Evolutionary conservation across 37 sponge, comb jelly and placozoan species (phyloP), one percentile per base, ranked within the genome.

Genomic region (Axinella damicornis): DNA sequence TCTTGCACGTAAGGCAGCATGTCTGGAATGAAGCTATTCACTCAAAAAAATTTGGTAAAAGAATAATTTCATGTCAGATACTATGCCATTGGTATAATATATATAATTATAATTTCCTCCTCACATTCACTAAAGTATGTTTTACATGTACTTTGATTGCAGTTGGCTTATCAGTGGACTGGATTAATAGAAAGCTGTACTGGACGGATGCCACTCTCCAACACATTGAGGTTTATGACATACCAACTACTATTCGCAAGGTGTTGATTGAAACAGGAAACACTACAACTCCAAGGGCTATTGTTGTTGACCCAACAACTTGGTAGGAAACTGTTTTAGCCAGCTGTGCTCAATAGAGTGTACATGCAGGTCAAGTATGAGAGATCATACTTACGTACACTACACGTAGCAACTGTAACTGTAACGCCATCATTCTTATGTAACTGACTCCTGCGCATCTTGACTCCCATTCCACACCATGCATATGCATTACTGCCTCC

Each of bases 131-230:
- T n/a, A n/a, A n/a, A n/a, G n/a, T n/a, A n/a, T n/a, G n/a, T n/a
- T n/a, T n/a, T n/a, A n/a, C n/a, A n/a, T n/a, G n/a, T 46, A 46
- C 46, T 9, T 46, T 46, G 4, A 9, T 9, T 46, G 46, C 9
- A 65, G 66, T n/a, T 34, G 79, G 60, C 27, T 17, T 79, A 25
- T 64, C 79, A 79, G 79, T 65, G 60, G 79, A 79, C 79, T 79
- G 79, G 79, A 52, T 79, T 40, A 59, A n/a, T 36, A 40, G 36
- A 34, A 79, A 79, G 6, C 28, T 79, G 25, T 79, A 79, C 79
- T 79, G 79, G 79, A 79, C 79, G 15, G 79, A 79, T 30, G 33
- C 41, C 17, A 33, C 20, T 13, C 34, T 18, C n/a, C 19, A 37
- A 31, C 41, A 16, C 31, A 79, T 79, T 22, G 79, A 65, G 21